Percentiles rank a stretch among this genome's conserved stretches.
Conservation (phyloP, 2,113 vertebrate genomes). For the Cyanoramphus novaezelandiae region DNA sequence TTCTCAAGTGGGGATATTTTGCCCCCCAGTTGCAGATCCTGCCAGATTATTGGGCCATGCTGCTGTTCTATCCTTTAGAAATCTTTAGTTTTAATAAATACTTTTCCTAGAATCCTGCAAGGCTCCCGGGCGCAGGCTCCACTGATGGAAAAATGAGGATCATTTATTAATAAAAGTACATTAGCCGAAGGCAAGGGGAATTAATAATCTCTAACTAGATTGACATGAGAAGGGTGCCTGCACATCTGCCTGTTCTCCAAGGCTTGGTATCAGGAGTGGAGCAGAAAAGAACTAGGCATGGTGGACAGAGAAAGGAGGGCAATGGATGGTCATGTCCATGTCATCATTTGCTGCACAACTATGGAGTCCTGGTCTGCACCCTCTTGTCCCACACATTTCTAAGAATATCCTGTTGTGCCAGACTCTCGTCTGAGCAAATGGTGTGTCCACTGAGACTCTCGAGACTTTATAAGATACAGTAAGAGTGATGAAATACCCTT, state of each 20-base stretch:
- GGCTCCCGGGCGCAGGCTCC: not conserved
- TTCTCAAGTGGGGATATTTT: not conserved
- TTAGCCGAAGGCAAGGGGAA: constrained; percentile 55
- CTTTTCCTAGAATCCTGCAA: constrained; percentile 6
- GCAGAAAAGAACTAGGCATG: not conserved
- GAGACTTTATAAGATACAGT: not conserved
- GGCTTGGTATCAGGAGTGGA: not conserved
- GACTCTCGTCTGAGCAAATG: not conserved
- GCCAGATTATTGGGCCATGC: not conserved
- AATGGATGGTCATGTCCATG: not conserved
- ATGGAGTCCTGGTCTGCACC: not conserved
- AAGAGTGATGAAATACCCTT: not conserved
- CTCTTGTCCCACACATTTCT: not conserved
- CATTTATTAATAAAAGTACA: constrained; percentile 55
- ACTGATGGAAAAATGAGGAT: constrained; percentile 33
- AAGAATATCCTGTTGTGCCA: not conserved
- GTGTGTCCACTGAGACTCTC: not conserved
- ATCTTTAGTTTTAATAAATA: constrained; percentile 41
- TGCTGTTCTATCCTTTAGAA: not conserved
- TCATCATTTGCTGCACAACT: not conserved
- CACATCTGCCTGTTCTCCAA: not conserved
- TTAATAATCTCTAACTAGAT: constrained; percentile 55
- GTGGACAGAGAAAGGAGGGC: not conserved
- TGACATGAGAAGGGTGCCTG: constrained; percentile 12
- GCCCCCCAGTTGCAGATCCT: not conserved